Conservation (phyloP, 1,140 invertebrate genomes). For the Carposina sasakii region DNA sequence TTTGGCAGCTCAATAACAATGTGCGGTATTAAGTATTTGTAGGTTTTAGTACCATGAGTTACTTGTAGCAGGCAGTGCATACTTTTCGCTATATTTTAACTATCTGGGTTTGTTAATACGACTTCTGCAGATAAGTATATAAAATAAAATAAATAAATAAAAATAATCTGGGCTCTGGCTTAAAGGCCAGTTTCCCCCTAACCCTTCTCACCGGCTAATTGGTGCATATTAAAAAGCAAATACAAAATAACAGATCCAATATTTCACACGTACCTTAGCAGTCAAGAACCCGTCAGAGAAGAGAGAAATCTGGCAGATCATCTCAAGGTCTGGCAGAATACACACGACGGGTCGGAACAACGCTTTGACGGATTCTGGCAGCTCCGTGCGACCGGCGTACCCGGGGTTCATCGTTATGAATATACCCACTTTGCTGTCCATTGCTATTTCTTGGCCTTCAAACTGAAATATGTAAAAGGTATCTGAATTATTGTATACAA, state of each 20-base stretch:
- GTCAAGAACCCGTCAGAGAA: slow-evolving; percentile 92
- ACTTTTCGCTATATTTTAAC: too few relatives aligned
- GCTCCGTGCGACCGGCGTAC: slow-evolving; percentile 89
- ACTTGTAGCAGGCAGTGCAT: too few relatives aligned
- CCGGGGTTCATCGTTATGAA: slow-evolving; percentile 97
- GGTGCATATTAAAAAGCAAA: background rate
- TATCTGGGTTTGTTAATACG: too few relatives aligned
- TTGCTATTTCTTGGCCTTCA: slow-evolving; percentile 85
- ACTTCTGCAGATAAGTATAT: too few relatives aligned
- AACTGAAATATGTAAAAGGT: slow-evolving; percentile 75
- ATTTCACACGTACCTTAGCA: slow-evolving; percentile 77
- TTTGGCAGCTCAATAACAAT: too few relatives aligned
- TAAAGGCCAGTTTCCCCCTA: too few relatives aligned
- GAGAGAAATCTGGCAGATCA: slow-evolving; percentile 92
- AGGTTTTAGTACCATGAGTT: too few relatives aligned
- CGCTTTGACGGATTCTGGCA: slow-evolving; percentile 93
- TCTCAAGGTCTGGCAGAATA: slow-evolving; percentile 89
- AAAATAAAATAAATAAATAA: too few relatives aligned
- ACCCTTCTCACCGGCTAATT: too few relatives aligned
- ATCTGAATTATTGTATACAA: too few relatives aligned
- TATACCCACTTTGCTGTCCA: slow-evolving; percentile 90
- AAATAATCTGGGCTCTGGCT: too few relatives aligned
- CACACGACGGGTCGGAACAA: slow-evolving; percentile 92
- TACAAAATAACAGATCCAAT: background rate
- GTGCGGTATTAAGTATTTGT: too few relatives aligned